Evolutionary conservation across 2,888 invertebrate species (phyloP).

Genomic region (Lasioglossum malachurum): DNA sequence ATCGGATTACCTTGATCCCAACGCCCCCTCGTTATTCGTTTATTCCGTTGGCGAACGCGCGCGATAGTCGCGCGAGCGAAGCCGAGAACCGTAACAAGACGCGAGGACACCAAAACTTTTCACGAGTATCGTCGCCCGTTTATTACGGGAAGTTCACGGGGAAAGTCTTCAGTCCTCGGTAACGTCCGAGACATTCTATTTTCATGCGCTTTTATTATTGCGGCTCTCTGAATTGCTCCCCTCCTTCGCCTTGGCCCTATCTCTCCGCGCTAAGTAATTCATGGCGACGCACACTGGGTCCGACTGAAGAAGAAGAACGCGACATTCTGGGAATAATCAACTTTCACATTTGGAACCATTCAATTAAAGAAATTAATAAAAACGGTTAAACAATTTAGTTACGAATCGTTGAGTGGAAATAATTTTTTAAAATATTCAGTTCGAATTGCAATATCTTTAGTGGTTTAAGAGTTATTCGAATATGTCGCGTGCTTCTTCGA

Average conservation of each 20-base stretch:
- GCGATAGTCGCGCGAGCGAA: background rate
- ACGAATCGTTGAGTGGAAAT: too few species aligned
- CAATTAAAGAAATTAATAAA: too few species aligned
- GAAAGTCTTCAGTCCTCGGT: conserved; percentile 23
- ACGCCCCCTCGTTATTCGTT: conserved; percentile 48
- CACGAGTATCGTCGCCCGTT: conserved; percentile 41
- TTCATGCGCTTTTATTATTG: conserved; percentile 48
- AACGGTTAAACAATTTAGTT: too few species aligned
- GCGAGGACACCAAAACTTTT: conserved; percentile 31
- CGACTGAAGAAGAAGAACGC: too few species aligned
- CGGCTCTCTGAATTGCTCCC: conserved; percentile 17
- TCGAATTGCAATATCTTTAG: too few species aligned
- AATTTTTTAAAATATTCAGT: too few species aligned
- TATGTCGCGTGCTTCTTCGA: too few species aligned
- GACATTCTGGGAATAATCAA: too few species aligned
- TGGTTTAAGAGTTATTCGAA: too few species aligned
- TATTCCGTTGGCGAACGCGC: conserved; percentile 28
- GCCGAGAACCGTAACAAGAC: background rate
- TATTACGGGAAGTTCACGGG: conserved; percentile 46
- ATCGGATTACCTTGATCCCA: conserved; percentile 57
- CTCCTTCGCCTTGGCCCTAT: background rate
- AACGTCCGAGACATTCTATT: conserved; percentile 38
- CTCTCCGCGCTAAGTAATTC: background rate
- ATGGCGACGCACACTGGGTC: too few species aligned
- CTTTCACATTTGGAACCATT: too few species aligned